These are phyloP conservation scores for Siniperca undulata DNA, from an alignment of 2,797 vertebrate genomes.

Conservation along the genomic window DNA sequence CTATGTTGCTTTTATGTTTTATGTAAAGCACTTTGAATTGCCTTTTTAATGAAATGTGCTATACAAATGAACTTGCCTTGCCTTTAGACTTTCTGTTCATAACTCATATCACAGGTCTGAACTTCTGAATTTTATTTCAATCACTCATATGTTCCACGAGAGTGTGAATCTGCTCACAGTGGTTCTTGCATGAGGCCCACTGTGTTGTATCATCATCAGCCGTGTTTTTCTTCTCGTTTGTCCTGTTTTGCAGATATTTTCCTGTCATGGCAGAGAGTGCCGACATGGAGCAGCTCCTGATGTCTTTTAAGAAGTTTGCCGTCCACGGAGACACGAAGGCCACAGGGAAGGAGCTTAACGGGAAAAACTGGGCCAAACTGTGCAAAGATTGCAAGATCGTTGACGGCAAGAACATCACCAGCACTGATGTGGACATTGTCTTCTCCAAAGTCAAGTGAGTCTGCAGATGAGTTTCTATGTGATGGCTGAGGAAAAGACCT, in stretches of 20 bases:
- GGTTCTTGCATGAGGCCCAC: too few species aligned
- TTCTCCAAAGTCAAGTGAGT: slow-evolving; percentile 99
- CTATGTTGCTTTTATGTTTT: too few species aligned
- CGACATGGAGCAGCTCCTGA: slow-evolving; percentile 87
- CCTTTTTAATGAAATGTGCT: too few species aligned
- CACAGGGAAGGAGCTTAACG: slow-evolving; percentile 92
- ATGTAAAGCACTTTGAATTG: too few species aligned
- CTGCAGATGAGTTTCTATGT: background rate
- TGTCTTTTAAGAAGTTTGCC: slow-evolving; percentile 93
- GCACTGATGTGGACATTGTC: slow-evolving; percentile 95
- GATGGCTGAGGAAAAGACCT: background rate
- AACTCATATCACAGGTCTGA: too few species aligned
- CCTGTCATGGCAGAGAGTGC: slow-evolving; percentile 89
- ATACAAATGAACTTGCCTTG: too few species aligned
- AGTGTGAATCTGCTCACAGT: too few species aligned
- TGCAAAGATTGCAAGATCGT: slow-evolving; percentile 96
- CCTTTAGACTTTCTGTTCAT: too few species aligned
- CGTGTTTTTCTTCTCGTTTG: background rate
- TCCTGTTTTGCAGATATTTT: slow-evolving; percentile 46
- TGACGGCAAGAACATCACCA: slow-evolving; percentile 89
- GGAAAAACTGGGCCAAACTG: slow-evolving; percentile 98
- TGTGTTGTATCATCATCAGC: background rate
- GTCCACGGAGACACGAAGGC: slow-evolving; percentile 95
- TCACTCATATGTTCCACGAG: too few species aligned
- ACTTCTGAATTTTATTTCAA: too few species aligned